phyloP scores from a whole-genome alignment of 2,888 invertebrate species.

The Junonia oenone region DNA sequence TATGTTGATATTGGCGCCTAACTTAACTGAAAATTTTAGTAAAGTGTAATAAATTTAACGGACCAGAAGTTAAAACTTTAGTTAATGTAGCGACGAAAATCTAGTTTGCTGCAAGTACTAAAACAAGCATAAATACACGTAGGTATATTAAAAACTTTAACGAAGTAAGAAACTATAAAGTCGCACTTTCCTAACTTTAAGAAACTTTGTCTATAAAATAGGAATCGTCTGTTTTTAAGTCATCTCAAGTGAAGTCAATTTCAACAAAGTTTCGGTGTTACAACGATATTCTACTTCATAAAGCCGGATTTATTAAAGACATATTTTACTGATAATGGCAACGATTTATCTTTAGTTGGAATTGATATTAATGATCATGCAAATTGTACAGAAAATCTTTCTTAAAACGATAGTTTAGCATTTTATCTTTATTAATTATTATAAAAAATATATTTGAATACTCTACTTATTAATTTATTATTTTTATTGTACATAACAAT shows the following conservation, averaged over 20 bases:
- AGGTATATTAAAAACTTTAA: not conserved
- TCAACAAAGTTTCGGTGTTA: slow-evolving; percentile 5
- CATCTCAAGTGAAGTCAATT: slow-evolving; percentile 4
- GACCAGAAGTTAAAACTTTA: not conserved
- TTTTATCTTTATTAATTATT: not conserved
- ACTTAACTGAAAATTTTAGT: not conserved
- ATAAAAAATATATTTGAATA: not conserved
- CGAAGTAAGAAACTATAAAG: not conserved
- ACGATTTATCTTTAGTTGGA: not conserved
- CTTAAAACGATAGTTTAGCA: not conserved
- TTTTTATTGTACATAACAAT: too few relatives aligned
- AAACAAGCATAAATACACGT: not conserved
- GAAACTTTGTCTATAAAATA: slow-evolving; percentile 13
- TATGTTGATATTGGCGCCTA: not conserved
- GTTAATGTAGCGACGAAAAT: not conserved
- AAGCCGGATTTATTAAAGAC: slow-evolving; percentile 3
- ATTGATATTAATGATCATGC: not conserved
- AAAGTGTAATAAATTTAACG: not conserved
- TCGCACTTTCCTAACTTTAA: slow-evolving; percentile 1
- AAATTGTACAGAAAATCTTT: not conserved
- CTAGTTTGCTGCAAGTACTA: not conserved
- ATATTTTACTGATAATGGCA: not conserved
- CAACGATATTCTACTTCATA: slow-evolving; percentile 1
- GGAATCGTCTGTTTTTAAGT: slow-evolving; percentile 6
- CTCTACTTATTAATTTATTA: not conserved